Base-by-base conservation (phyloP, 30 jellyfish, hydroid and myxozoan genomes). In the Chrysaora quinquecirrha region DNA sequence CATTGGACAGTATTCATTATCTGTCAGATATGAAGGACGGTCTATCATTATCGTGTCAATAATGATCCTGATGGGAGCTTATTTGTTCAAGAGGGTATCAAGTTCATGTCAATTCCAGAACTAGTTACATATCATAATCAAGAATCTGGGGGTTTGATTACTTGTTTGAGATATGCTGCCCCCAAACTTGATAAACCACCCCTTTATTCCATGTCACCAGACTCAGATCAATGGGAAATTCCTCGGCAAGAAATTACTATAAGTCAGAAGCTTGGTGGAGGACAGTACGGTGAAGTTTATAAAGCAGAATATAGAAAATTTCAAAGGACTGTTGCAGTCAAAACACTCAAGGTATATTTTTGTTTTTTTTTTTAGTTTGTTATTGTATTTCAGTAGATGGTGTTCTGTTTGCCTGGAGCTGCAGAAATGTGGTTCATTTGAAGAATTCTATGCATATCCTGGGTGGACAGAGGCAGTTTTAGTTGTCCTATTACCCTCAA, bases 201-300 rank as follows among this genome's bases (percentile, higher is more conserved):
- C 9, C 83, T 93, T 21, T 93, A 93, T 35, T 82, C 97, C 24
- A 79, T 93, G 82, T 78, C 96, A 27, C 98, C 97, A 0, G 73
- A 71, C 43, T 93, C 87, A 29, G 98, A 93, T 71, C 94, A 93
- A 43, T 93, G 98, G 98, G 98, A 93, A 71, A 71, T 93, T 0
- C 90, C 97, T 19, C 68, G 98, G 56, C 90, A 75, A 80, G 98
- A 93, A 38, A 93, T 93, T 18, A 81, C 87, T n/a, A 93, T 93
- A 71, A 90, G 98, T 32, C 97, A 89, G 52, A 93, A 93, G 56
- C 95, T 93, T 28, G 98, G 98, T 11, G 97, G 97, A 14, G 98
- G 98, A 0, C 98, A 93, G 62, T 93, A 93, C 77, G 98, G 98
- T 1, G 98, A 93, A 48, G 98, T 93, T 16, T 93, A 93, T 68